phyloP scores from a whole-genome alignment of 2,888 invertebrate genomes.

The Tinea trinotella region DNA sequence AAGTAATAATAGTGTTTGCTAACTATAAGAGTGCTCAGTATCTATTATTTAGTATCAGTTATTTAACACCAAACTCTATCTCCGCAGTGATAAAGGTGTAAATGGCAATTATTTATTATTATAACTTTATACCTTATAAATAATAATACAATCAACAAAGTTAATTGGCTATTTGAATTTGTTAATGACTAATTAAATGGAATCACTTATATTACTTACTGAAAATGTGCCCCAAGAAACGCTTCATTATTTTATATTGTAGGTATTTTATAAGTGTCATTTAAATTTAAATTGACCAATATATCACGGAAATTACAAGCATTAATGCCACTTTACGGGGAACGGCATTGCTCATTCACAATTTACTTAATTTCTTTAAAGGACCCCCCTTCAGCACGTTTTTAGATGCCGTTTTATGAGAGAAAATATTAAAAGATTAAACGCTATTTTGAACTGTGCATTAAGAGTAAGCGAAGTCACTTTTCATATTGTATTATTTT shows the following conservation, averaged over 20 bases:
- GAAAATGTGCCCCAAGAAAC: constrained; percentile 29
- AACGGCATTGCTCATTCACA: constrained; percentile 27
- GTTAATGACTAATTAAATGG: constrained; percentile 14
- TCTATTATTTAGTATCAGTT: too few relatives aligned
- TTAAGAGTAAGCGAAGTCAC: constrained; percentile 3
- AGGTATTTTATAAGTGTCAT: constrained; percentile 28
- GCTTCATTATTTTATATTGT: constrained; percentile 28
- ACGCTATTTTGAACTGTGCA: constrained; percentile 15
- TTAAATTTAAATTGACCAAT: constrained; percentile 37
- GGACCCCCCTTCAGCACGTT: neutral
- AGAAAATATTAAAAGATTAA: constrained; percentile 18
- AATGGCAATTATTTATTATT: too few relatives aligned
- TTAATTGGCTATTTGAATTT: constrained; percentile 8
- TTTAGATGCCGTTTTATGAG: constrained; percentile 11
- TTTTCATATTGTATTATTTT: constrained; percentile 13
- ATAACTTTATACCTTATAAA: neutral
- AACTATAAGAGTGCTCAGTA: too few relatives aligned
- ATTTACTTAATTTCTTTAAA: constrained; percentile 26
- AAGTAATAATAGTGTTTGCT: too few relatives aligned
- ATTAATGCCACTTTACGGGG: constrained; percentile 30
- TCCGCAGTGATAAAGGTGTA: too few relatives aligned
- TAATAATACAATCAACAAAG: constrained; percentile 9
- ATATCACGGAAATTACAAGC: constrained; percentile 33
- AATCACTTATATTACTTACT: constrained; percentile 19
- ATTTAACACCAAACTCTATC: too few relatives aligned